Base-by-base conservation (phyloP, 2,797 vertebrate species). In the Sebastes matsubarae region DNA sequence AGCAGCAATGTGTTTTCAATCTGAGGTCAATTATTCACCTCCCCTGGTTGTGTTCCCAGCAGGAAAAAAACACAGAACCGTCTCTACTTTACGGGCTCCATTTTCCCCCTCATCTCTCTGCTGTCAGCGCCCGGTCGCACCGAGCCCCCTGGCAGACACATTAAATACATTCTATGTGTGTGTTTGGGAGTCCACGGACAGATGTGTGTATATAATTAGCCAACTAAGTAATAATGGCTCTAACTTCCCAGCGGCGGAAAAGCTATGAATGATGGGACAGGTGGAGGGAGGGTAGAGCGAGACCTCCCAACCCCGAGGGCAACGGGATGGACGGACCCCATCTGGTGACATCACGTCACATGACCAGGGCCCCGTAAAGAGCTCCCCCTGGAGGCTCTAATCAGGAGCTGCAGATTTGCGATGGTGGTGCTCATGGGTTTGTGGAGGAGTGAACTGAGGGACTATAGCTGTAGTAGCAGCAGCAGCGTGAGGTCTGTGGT, bases 1-100 rank as follows among this genome's bases (percentile, higher is more conserved):
- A 90, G 82, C 89, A 87, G 80, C 86, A 93, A 91, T 93, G 89
- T 93, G 92, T 94, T 95, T 95, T 88, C 90, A 91, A 92, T 95
- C 89, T 91, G 83, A 86, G 82, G 65, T 77, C 86, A 90, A 89
- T 94, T 88, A 91, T 89, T 92, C 88, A 92, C 89, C 88, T 91
- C 87, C 86, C 36, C 81, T 90, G 86, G 70, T 84, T 91, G 85
- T 87, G 88, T 94, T 95, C 92, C 89, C 87, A 90, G 89, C 86
- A 87, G 42, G 52, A 68, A 76, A 76, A 83, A 77, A 84, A 71
- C 65, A 83, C 58, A 74, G 85, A 87, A 81, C 80, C 88, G 87
- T 90, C 93, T 92, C 54, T 90, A 85, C 80, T 89, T 93, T 87
- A 92, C 81, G 70, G 80, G 66, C 85, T 87, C 74, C 72, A 73